phyloP scores from a whole-genome alignment of 2,113 vertebrate genomes.

The Syrmaticus mikado region DNA sequence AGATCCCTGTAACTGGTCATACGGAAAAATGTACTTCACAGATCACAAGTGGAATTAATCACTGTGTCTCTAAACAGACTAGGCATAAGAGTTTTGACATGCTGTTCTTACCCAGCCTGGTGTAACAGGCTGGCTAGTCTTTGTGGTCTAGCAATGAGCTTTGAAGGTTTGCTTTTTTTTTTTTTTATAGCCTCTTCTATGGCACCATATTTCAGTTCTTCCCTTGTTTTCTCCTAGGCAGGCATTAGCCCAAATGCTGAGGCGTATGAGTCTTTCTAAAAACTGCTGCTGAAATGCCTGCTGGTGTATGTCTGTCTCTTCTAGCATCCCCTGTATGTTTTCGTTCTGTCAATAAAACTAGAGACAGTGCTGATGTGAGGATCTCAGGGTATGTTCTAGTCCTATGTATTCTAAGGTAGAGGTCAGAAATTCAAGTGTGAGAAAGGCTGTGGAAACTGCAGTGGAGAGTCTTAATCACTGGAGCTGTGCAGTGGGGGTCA shows the following conservation, averaged over 20 bases:
- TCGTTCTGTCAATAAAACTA: background rate
- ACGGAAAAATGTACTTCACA: background rate
- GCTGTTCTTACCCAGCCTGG: background rate
- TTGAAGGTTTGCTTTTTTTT: background rate
- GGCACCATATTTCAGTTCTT: background rate
- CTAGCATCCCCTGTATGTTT: background rate
- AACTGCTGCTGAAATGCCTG: background rate
- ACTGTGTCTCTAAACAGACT: background rate
- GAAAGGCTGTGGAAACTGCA: background rate
- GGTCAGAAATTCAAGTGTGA: background rate
- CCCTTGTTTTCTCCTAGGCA: background rate
- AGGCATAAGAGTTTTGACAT: background rate
- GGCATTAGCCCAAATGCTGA: background rate
- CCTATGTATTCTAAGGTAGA: background rate
- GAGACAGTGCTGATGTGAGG: background rate
- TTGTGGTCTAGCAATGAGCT: background rate
- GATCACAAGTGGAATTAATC: background rate
- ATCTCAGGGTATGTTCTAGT: rapidly evolving
- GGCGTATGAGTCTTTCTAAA: background rate
- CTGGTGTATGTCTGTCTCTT: background rate
- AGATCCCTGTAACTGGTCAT: background rate
- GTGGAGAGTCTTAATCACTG: background rate
- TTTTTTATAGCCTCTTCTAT: background rate
- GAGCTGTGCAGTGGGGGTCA: background rate
- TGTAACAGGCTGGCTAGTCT: background rate